These are phyloP conservation scores for Anas georgica DNA, from an alignment of 2,797 vertebrate genomes.

Conservation along the genomic window DNA sequence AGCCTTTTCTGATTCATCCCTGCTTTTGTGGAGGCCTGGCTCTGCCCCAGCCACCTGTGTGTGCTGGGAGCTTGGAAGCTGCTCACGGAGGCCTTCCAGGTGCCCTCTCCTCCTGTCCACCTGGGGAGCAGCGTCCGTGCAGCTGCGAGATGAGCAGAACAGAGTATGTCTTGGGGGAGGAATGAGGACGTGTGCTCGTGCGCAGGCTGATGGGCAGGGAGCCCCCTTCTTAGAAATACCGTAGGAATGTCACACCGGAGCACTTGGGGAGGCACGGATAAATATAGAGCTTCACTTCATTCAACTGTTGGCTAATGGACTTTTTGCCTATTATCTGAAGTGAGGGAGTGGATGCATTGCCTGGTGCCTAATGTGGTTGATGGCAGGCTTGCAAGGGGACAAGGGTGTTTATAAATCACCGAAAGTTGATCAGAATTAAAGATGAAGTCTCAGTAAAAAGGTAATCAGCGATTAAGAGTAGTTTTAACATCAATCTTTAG, in stretches of 20 bases:
- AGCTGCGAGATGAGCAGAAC: background rate
- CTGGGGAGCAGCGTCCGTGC: background rate
- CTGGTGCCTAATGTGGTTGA: slow-evolving; percentile 44
- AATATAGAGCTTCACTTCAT: slow-evolving; percentile 32
- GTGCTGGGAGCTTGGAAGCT: background rate
- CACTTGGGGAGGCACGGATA: background rate
- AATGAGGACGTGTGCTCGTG: background rate
- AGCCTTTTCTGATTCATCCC: background rate
- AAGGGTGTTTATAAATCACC: slow-evolving; percentile 63
- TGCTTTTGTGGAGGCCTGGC: background rate
- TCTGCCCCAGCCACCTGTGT: background rate
- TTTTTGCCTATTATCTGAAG: slow-evolving; percentile 54
- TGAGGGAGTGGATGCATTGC: slow-evolving; percentile 57
- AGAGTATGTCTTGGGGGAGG: background rate
- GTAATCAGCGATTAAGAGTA: slow-evolving; percentile 57
- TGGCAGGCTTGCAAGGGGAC: slow-evolving; percentile 43
- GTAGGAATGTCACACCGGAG: background rate
- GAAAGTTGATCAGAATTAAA: slow-evolving; percentile 64
- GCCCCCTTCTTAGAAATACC: slow-evolving; percentile 16
- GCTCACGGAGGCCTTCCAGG: background rate
- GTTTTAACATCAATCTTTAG: slow-evolving; percentile 40
- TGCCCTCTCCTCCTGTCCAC: background rate
- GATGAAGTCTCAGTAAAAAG: slow-evolving; percentile 45
- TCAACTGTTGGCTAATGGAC: slow-evolving; percentile 33
- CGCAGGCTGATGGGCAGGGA: slow-evolving; percentile 28